Base-by-base conservation (phyloP, 2,888 invertebrate genomes). In the Hirtodrosophila trivittata region DNA sequence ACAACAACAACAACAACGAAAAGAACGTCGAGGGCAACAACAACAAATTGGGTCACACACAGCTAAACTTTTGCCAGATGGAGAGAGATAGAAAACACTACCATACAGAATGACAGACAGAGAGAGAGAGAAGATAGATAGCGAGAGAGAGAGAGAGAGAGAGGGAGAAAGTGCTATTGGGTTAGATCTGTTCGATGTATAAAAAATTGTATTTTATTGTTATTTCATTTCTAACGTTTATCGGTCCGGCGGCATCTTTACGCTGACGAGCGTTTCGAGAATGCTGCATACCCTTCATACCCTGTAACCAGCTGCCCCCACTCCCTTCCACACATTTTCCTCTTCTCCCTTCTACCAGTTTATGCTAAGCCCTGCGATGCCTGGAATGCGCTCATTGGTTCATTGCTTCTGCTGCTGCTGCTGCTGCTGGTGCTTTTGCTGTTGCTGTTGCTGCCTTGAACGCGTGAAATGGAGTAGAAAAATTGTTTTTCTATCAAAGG, bases 381-480 rank as follows among this genome's bases (percentile, higher is more conserved):
- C 47, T 46, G n/a, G 16, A 16, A 13, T 32, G 45, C 55, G 55
- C 49, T 42, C 49, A 56, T 51, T 41, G 56, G 26, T 45, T 13
- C 10, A 37, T 35, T 39, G 43, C 43, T 10, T 28, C 47, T 33
- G 47, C 25, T 25, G 41, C 21, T 21, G 12, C 5, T 30, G 30
- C 30, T 30, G n/a, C 30, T 30, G 30, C 13, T n/a, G 14, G 10
- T 47, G 38, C 35, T 32, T 18, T 18, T 10, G 21, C 16, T 16
- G 43, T 28, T 65, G 55, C 56, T 26, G 50, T 25, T 42, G 62
- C 62, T 77, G 75, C 87, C 85, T 86, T 85, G 78, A 86, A 85
- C 67, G 74, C 74, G 75, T 74, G 87, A 83, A 86, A 86, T 87
- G 84, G 87, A 87, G 86, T 87, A 82, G 86, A 86, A 86, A 87